These are phyloP conservation scores for Akabosia matsudoensis DNA, from an alignment of 1,140 invertebrate genomes.

Conservation along the genomic window DNA sequence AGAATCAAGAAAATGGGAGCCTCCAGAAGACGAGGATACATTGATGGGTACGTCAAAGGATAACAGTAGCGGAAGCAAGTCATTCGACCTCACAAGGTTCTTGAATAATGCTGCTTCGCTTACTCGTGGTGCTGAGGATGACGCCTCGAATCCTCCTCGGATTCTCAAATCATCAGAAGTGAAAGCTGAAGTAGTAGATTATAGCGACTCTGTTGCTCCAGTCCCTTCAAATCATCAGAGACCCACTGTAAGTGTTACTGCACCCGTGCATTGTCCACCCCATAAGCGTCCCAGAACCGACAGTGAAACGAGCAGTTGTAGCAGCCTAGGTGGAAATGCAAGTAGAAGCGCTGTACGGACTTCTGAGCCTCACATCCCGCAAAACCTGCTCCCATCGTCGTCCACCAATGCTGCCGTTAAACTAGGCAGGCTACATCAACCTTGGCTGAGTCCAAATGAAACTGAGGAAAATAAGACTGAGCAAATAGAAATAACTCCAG, in stretches of 20 bases:
- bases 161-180: neutral
- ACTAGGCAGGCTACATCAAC: slow-evolving; percentile 40
- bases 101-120: slow-evolving; percentile 21
- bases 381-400: slow-evolving; percentile 9
- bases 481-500: neutral
- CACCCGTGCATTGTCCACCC: too few relatives aligned
- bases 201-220: neutral
- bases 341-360: neutral
- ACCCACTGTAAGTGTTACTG: too few relatives aligned
- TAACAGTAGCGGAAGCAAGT: slow-evolving; percentile 8
- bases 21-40: slow-evolving; percentile 36
- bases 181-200: neutral
- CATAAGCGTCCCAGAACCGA: neutral
- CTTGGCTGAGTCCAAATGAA: slow-evolving; percentile 42
- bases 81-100: slow-evolving; percentile 41
- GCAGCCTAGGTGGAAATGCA: neutral
- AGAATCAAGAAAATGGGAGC: slow-evolving; percentile 42
- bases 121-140: neutral
- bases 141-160: neutral
- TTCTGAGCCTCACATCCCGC: neutral
- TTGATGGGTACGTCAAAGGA: neutral
- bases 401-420: slow-evolving; percentile 34
- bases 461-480: neutral
- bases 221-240: neutral
- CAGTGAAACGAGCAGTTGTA: slow-evolving; percentile 7